These are phyloP conservation scores for Babylonia areolata DNA, from an alignment of 1,140 invertebrate genomes.

Conservation along the genomic window DNA sequence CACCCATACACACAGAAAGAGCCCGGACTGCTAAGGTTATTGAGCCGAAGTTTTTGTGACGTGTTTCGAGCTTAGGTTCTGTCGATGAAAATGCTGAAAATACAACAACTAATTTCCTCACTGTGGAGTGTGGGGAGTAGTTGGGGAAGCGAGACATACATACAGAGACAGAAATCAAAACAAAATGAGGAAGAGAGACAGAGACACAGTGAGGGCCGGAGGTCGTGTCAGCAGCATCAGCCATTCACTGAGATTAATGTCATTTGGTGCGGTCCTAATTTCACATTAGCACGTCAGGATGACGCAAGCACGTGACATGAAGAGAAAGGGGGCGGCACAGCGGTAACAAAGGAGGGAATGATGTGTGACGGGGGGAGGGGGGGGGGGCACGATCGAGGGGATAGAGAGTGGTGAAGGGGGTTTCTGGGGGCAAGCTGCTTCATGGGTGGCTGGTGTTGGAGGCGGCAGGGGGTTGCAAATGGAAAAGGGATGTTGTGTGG, in stretches of 20 bases:
- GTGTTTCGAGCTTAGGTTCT: too few species aligned
- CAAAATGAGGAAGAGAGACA: background rate
- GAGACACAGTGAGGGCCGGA: background rate
- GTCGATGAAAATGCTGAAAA: too few species aligned
- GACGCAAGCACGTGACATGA: background rate
- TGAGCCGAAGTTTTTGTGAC: too few species aligned
- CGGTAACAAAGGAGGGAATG: background rate
- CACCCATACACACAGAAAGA: too few species aligned
- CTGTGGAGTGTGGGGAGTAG: too few species aligned
- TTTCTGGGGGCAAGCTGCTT: background rate
- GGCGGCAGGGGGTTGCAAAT: background rate
- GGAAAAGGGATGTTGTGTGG: background rate
- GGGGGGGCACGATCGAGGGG: too few species aligned
- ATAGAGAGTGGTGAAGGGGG: too few species aligned
- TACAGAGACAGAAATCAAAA: too few species aligned
- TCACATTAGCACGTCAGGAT: background rate
- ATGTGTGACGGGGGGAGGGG: too few species aligned
- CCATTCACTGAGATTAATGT: conserved; percentile 12
- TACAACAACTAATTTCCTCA: too few species aligned
- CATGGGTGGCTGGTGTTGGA: background rate
- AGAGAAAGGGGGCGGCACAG: background rate
- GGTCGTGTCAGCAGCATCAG: background rate
- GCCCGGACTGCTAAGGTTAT: too few species aligned
- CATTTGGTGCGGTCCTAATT: conserved; percentile 7
- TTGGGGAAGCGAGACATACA: too few species aligned